Evolutionary conservation across 2,888 invertebrate species (phyloP), one percentile per base, ranked within the genome.

Genomic region (Apamea anceps): DNA sequence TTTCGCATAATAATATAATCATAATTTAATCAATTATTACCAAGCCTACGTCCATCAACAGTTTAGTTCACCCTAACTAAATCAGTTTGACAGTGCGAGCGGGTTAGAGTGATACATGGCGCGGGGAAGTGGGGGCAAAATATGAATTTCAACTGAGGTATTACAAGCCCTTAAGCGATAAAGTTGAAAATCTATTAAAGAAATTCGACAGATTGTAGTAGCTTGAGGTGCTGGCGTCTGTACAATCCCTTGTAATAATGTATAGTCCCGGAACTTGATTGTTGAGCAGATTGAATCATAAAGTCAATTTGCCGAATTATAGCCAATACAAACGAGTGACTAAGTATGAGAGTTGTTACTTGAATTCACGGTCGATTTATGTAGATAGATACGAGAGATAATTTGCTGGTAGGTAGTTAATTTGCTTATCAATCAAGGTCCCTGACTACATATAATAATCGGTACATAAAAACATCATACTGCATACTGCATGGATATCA

Each of bases 401-500:
- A 25, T 57, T 57, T 25, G 21, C 25, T 54, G 54, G 45, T 67
- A 67, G 67, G 25, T 25, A 32, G 25, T 48, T 3, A 48, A 73
- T 25, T 25, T 32, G 67, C 21, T 67, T 42, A 54, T 75, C 28
- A 73, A 74, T 70, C 32, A 32, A 73, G 68, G 32, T 68, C 12
- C 2, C 10, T n/a, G 12, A 45, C 21, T 28, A 48, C 28, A 21
- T 6, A 68, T 18, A 68, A n/a, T 42, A n/a, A 67, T n/a, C 42
- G 18, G 10, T 67, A n/a, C 48, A 45, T 48, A 48, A 68, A 6
- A 73, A 68, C 28, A 28, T 32, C 10, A 15, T 28, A 25, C 45
- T 73, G 68, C 48, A 74, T 32, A n/a, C n/a, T n/a, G n/a, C n/a
- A n/a, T n/a, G 48, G 73, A 68, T 74, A 74, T 25, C n/a, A 7